Conservation (phyloP, 2,797 vertebrate species). For the Halcyon badia region DNA sequence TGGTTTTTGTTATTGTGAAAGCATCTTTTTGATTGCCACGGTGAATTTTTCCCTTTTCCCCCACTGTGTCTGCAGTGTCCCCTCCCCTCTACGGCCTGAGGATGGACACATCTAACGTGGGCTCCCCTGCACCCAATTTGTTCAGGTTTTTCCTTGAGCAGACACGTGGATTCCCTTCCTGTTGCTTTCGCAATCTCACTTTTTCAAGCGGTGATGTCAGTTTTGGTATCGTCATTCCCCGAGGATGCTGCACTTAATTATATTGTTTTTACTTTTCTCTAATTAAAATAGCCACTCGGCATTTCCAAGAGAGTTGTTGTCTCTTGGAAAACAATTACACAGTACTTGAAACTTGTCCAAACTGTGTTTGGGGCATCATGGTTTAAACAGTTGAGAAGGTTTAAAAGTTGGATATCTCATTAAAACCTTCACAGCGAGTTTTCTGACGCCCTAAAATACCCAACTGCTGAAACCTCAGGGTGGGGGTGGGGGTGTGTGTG, state of each 20-base stretch:
- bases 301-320: neutral
- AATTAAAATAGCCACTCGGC: neutral
- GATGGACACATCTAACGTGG: accelerated
- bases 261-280: neutral
- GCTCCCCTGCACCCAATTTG: accelerated
- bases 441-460: neutral
- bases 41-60: neutral
- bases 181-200: neutral
- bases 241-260: neutral
- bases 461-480: neutral
- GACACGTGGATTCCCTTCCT: neutral
- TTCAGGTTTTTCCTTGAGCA: neutral
- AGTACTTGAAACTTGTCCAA: neutral
- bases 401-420: neutral
- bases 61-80: accelerated
- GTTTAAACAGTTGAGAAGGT: neutral
- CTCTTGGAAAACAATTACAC: neutral
- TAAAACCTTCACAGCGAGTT: neutral
- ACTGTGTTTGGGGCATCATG: neutral
- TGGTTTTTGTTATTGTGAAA: neutral
- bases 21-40: accelerated
- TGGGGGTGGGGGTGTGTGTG: neutral
- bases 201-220: neutral
- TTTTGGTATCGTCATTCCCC: neutral
- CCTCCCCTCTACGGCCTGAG: accelerated